Evolutionary conservation across 2,888 invertebrate genomes (phyloP).

Genomic region (Resseliella maxima): DNA sequence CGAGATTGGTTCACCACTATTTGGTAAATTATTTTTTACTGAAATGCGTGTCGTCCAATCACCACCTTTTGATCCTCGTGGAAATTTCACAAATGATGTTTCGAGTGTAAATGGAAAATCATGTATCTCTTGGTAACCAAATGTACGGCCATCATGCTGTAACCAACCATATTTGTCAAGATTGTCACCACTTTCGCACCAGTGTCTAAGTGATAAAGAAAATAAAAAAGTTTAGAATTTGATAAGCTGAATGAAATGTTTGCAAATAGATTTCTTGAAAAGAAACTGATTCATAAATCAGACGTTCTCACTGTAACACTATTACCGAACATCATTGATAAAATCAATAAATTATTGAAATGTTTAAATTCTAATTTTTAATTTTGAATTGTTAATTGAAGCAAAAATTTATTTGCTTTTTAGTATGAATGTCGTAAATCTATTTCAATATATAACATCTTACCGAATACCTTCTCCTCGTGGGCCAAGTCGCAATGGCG

Average conservation of each 20-base stretch:
- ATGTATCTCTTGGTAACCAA: constrained; percentile 89
- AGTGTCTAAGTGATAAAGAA: constrained; percentile 73
- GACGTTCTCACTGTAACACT: no score
- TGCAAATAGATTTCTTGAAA: no score
- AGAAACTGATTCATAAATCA: no score
- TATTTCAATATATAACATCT: constrained; percentile 56
- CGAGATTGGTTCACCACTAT: constrained; percentile 68
- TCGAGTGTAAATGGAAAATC: constrained; percentile 82
- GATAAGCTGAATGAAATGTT: no score
- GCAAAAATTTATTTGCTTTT: background rate
- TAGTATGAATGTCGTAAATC: no score
- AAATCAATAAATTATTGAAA: no score
- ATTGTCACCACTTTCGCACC: constrained; percentile 91
- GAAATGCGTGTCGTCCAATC: constrained; percentile 92
- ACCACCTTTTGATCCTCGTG: constrained; percentile 84
- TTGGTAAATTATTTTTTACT: constrained; percentile 66
- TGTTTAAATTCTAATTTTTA: no score
- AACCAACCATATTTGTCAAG: constrained; percentile 88
- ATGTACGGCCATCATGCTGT: constrained; percentile 90
- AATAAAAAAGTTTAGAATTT: background rate
- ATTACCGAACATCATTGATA: no score
- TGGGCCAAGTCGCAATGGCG: constrained; percentile 74
- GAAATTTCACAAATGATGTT: constrained; percentile 89
- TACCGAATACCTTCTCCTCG: constrained; percentile 82
- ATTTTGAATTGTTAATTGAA: constrained; percentile 23